Base-by-base conservation (phyloP, 2,888 invertebrate genomes). In the Drosophila anomalata region DNA sequence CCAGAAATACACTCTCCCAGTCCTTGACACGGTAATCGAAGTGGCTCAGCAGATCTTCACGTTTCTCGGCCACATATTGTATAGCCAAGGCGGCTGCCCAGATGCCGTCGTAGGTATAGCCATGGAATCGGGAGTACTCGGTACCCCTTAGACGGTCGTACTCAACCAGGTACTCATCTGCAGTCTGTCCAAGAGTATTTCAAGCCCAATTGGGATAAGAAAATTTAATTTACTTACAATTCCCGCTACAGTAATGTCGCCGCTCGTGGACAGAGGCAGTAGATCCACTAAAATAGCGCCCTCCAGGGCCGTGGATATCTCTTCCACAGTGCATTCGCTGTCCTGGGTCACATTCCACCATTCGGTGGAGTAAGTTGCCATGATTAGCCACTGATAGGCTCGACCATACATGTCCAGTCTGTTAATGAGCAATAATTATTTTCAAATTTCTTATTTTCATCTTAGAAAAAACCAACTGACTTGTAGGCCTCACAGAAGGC, bases 21-120 rank as follows among this genome's bases (percentile, higher is more conserved):
- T 96, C 93, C 42, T 95, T 95, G 87, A 97, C 97, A 7, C 97
- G 93, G 90, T 98, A 97, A 75, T 94, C 93, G 91, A 98, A 98
- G 91, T 97, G 96, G 39, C 94, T 94, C 0, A 97, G 94, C 0
- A 96, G 95, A 90, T 95, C 95, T 90, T 97, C 96, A 75, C 95
- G 94, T 69, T 95, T 93, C 78, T 96, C 95, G 0, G 97, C 96
- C 24, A 98, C 97, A 76, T 96, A 95, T 89, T 98, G 97, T 68
- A 99, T 96, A 0, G 99, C 99, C 68, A 98, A 92, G 0, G 99
- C 99, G 77, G 99, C 97, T 0, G 98, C 97, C 99, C 99, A 99
- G 77, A 99, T 97, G 4, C 94, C 99, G 91, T 99, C 99, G 91
- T 99, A 99, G 9, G 99, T 98, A 92, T 99, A 99, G 2, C 98